Evolutionary conservation across 2,888 invertebrate genomes (phyloP).

Genomic region (Nematopogon swammerdamellus): DNA sequence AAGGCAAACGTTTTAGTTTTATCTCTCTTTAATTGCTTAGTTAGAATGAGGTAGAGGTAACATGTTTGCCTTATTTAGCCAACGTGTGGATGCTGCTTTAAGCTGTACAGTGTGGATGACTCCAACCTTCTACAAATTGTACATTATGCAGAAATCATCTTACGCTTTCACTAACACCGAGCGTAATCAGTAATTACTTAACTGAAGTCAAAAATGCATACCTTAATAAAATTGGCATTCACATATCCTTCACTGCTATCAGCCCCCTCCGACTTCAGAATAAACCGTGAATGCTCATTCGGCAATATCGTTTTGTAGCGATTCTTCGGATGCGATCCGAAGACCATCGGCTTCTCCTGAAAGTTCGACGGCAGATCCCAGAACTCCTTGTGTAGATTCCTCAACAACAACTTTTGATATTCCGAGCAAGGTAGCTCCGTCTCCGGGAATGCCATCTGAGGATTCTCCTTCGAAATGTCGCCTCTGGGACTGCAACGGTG

Average conservation of each 20-base stretch:
- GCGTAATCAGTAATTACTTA: too few species aligned
- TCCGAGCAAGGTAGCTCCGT: slow-evolving; percentile 51
- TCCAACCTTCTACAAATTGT: too few species aligned
- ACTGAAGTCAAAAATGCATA: too few species aligned
- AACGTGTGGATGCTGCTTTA: too few species aligned
- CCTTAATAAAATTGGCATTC: slow-evolving; percentile 92
- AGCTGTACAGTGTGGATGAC: too few species aligned
- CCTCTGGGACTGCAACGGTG: slow-evolving; percentile 34
- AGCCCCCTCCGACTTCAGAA: slow-evolving; percentile 55
- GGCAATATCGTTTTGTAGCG: slow-evolving; percentile 88
- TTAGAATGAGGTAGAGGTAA: too few species aligned
- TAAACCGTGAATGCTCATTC: slow-evolving; percentile 83
- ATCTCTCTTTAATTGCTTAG: too few species aligned
- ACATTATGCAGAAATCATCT: too few species aligned
- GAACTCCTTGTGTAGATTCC: slow-evolving; percentile 81
- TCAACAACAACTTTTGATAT: slow-evolving; percentile 59
- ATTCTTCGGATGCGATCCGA: slow-evolving; percentile 86
- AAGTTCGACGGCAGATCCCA: slow-evolving; percentile 93
- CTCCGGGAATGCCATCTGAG: slow-evolving; percentile 38
- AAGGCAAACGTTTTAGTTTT: too few species aligned
- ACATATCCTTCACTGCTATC: slow-evolving; percentile 72
- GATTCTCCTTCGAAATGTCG: slow-evolving; percentile 29
- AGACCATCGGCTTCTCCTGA: slow-evolving; percentile 85
- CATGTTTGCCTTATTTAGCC: too few species aligned
- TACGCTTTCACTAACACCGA: too few species aligned